Conservation (phyloP, 1,140 invertebrate species). For the Alviniconcha marisindica region DNA sequence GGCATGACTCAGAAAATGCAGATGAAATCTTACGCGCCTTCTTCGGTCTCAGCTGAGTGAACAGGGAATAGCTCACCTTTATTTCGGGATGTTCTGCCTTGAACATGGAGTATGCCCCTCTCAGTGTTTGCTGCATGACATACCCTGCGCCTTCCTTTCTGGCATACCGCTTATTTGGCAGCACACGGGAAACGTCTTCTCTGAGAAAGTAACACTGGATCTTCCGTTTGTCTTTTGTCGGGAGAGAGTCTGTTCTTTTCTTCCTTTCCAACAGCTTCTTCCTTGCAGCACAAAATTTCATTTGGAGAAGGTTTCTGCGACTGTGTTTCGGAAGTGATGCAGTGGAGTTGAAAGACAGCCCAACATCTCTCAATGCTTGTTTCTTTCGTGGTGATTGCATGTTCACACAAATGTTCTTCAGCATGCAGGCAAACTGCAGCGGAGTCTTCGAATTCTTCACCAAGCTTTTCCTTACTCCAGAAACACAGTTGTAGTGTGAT, state of each 20-base stretch:
- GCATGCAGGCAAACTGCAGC: not conserved
- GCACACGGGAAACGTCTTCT: slow-evolving; percentile 37
- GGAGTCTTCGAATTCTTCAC: not conserved
- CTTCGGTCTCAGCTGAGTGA: not conserved
- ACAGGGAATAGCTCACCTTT: not conserved
- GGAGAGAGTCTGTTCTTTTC: not conserved
- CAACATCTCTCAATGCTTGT: not conserved
- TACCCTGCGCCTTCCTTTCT: slow-evolving; percentile 50
- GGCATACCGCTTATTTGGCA: slow-evolving; percentile 44
- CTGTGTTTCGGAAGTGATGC: too few relatives aligned
- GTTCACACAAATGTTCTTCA: not conserved
- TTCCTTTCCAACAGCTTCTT: not conserved
- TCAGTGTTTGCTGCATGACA: slow-evolving; percentile 42
- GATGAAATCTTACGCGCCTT: not conserved
- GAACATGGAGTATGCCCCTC: slow-evolving; percentile 14
- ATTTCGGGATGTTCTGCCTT: not conserved
- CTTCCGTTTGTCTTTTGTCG: not conserved
- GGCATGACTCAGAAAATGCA: not conserved
- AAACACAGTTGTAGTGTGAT: slow-evolving; percentile 14
- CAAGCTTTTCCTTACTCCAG: not conserved
- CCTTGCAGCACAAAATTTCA: not conserved
- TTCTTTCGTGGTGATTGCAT: not conserved
- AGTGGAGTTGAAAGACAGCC: not conserved
- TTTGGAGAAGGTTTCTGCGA: not conserved
- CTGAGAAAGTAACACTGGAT: not conserved